Conservation (phyloP, 2,797 vertebrate genomes). For the Sebastes itinus region DNA sequence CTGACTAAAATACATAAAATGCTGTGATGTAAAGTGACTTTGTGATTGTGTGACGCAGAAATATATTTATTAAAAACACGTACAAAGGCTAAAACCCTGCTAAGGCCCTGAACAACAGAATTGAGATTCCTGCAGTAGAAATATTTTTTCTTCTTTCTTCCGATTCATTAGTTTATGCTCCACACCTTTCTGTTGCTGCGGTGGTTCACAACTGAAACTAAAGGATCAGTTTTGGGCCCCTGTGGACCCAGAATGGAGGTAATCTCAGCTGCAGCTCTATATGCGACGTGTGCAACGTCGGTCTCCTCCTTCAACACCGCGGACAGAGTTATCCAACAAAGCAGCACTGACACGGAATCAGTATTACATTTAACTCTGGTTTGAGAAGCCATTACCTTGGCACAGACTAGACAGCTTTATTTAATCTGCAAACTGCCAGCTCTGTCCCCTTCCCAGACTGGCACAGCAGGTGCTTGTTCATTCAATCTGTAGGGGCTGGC, state of each 20-base stretch:
- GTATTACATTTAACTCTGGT: conserved; percentile 77
- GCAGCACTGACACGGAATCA: conserved; percentile 71
- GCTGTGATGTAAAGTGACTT: background rate
- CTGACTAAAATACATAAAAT: background rate
- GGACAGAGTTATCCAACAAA: conserved; percentile 66
- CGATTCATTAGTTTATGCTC: background rate
- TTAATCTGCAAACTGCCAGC: conserved; percentile 81
- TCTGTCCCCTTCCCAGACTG: conserved; percentile 68
- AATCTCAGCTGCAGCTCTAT: conserved; percentile 49
- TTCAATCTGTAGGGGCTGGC: conserved; percentile 74
- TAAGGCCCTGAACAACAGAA: background rate
- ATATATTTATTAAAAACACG: background rate
- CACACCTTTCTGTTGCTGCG: background rate
- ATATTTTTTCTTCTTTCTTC: background rate
- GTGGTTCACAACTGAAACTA: conserved; percentile 10
- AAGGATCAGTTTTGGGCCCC: conserved; percentile 9
- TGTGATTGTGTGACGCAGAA: background rate
- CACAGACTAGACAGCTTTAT: conserved; percentile 80
- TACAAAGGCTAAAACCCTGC: background rate
- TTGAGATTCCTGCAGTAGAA: background rate
- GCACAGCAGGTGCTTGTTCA: conserved; percentile 76
- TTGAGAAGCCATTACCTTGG: conserved; percentile 81
- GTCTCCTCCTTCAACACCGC: conserved; percentile 37
- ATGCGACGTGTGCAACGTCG: conserved; percentile 8
- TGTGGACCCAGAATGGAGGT: conserved; percentile 30